These are phyloP conservation scores for Odontomachus brunneus DNA, from an alignment of 1,140 invertebrate species.

Conservation along the genomic window DNA sequence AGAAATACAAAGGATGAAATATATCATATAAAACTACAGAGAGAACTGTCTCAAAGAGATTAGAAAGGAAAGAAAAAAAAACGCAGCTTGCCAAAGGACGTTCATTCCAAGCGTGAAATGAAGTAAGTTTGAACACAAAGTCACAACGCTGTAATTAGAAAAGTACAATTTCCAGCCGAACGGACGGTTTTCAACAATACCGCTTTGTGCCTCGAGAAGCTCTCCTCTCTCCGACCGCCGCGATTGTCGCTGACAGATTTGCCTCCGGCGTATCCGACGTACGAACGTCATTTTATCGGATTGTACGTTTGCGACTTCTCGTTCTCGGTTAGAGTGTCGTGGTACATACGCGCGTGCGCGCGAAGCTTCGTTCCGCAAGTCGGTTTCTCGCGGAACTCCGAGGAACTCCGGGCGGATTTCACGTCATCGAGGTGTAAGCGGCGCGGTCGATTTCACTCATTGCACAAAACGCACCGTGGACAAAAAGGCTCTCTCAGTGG, in stretches of 20 bases:
- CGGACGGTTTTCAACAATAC: no score
- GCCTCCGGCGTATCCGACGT: background rate
- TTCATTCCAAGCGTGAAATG: background rate
- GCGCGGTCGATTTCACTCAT: conserved; percentile 42
- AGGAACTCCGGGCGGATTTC: conserved; percentile 13
- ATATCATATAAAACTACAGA: no score
- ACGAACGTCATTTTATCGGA: conserved; percentile 9
- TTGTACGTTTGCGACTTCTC: conserved; percentile 17
- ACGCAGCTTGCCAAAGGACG: no score
- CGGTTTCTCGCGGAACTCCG: background rate
- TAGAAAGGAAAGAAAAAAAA: no score
- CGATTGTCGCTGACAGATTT: conserved; percentile 9
- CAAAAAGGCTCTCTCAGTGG: no score
- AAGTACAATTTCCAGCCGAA: background rate
- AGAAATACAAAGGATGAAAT: no score
- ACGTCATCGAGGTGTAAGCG: conserved; percentile 10
- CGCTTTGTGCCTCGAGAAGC: background rate
- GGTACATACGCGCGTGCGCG: no score
- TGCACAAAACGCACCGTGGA: no score
- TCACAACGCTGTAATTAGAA: no score
- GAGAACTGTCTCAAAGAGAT: no score
- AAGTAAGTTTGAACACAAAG: no score
- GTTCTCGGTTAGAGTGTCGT: background rate
- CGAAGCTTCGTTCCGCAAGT: background rate
- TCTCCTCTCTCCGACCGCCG: background rate